Evolutionary conservation across 2,888 invertebrate genomes (phyloP).

Genomic region (Bursaphelenchus okinawaensis): DNA sequence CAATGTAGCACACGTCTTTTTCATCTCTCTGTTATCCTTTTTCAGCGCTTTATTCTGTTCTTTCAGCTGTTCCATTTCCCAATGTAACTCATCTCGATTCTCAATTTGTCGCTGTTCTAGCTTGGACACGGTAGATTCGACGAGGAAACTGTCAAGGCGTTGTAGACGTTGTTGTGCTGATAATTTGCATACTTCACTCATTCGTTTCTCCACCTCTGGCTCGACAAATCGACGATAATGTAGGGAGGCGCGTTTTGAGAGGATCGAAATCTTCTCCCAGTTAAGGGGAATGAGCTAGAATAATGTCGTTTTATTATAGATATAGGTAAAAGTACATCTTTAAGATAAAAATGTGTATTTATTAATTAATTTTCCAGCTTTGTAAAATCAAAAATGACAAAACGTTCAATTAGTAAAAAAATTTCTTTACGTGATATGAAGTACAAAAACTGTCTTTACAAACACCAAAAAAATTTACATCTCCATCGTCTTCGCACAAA

Average conservation of each 20-base stretch:
- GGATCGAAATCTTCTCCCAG: slow-evolving; percentile 44
- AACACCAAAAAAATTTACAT: slow-evolving; percentile 14
- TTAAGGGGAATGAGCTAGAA: slow-evolving; percentile 20
- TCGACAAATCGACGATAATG: slow-evolving; percentile 46
- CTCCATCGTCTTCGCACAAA: slow-evolving; percentile 23
- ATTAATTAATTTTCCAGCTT: no score
- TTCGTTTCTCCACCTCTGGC: slow-evolving; percentile 45
- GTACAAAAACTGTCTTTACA: no score
- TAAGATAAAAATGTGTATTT: no score
- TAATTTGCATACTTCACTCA: slow-evolving; percentile 49
- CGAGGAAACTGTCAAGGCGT: slow-evolving; percentile 51
- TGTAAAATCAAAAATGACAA: no score
- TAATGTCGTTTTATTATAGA: no score
- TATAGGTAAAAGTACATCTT: no score
- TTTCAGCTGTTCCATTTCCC: slow-evolving; percentile 55
- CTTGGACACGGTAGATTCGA: slow-evolving; percentile 47
- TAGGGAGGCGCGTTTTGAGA: slow-evolving; percentile 41
- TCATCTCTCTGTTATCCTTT: slow-evolving; percentile 50
- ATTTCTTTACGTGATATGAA: no score
- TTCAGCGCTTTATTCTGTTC: slow-evolving; percentile 42
- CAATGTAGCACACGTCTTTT: slow-evolving; percentile 41
- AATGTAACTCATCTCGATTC: slow-evolving; percentile 45
- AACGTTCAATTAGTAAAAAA: no score
- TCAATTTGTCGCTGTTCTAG: slow-evolving; percentile 32
- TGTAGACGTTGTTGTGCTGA: slow-evolving; percentile 51